phyloP scores from a whole-genome alignment of 2,888 invertebrate genomes.

The Acanthosepion lycidas region DNA sequence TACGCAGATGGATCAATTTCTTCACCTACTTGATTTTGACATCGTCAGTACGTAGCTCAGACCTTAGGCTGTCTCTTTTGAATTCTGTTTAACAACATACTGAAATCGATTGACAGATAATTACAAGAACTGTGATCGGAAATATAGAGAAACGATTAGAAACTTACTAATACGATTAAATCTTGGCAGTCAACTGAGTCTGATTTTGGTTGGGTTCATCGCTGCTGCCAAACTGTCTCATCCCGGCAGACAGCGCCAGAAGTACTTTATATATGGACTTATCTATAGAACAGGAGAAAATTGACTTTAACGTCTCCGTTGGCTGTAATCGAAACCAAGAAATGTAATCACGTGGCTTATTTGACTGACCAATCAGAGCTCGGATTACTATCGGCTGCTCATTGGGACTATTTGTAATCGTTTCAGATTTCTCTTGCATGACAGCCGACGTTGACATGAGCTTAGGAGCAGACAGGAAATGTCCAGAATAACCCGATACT shows the following conservation, averaged over 20 bases:
- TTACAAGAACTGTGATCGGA: neutral
- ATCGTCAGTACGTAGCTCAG: too few species aligned
- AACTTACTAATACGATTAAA: neutral
- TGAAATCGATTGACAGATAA: neutral
- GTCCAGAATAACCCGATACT: neutral
- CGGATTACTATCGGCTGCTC: neutral
- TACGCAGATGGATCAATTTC: too few species aligned
- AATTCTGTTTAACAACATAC: neutral
- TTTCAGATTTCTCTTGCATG: neutral
- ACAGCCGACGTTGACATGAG: neutral
- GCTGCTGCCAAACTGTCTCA: neutral
- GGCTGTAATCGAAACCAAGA: neutral
- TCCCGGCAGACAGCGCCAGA: neutral
- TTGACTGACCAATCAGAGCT: neutral
- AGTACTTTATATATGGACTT: neutral
- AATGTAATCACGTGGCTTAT: neutral
- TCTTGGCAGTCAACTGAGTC: neutral
- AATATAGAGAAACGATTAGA: neutral
- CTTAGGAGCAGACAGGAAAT: neutral
- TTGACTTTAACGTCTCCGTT: neutral
- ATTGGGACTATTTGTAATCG: neutral
- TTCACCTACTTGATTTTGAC: too few species aligned
- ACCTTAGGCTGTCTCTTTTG: too few species aligned
- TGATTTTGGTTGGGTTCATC: neutral
- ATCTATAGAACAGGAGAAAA: neutral